Percentiles rank a stretch among this genome's conserved stretches.
phyloP scores from a whole-genome alignment of 2,888 invertebrate genomes.

The Coecobrya sp. region DNA sequence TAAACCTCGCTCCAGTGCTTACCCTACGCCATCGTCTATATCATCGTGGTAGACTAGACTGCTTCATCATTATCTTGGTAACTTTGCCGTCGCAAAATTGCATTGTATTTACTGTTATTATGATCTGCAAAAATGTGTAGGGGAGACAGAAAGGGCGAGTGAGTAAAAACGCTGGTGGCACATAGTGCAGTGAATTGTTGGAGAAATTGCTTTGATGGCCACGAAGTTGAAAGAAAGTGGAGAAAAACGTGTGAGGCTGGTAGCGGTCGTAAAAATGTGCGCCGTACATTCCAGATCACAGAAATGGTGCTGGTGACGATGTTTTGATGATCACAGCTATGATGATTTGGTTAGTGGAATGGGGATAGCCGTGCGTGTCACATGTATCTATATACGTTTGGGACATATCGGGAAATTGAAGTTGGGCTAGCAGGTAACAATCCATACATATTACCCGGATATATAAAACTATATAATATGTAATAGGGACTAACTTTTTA shows the following conservation, averaged over 20 bases:
- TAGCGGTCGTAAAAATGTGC: slow-evolving; percentile 16
- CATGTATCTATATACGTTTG: not conserved
- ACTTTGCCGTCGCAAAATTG: not conserved
- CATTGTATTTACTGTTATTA: not conserved
- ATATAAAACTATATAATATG: too few species aligned
- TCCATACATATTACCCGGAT: too few species aligned
- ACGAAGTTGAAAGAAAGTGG: not conserved
- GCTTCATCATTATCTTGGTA: slow-evolving; percentile 10
- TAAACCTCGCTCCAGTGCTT: not conserved
- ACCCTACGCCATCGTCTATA: not conserved
- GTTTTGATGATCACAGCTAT: not conserved
- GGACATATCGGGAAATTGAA: too few species aligned
- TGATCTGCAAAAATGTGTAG: slow-evolving; percentile 12
- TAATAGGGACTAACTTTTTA: not conserved
- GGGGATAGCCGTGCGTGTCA: not conserved
- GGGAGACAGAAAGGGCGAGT: not conserved
- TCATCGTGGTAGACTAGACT: not conserved
- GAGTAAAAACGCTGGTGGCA: not conserved
- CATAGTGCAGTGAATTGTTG: slow-evolving; percentile 51
- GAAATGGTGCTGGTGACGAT: slow-evolving; percentile 37
- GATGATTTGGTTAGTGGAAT: not conserved
- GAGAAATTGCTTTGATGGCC: slow-evolving; percentile 60
- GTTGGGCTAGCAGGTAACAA: not conserved
- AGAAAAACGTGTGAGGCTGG: slow-evolving; percentile 28
- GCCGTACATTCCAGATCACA: slow-evolving; percentile 54